A percentile compares a stretch with the other conserved stretches of the same genome.
phyloP scores from a whole-genome alignment of 1,140 invertebrate species.

The Agrypnia vestita region DNA sequence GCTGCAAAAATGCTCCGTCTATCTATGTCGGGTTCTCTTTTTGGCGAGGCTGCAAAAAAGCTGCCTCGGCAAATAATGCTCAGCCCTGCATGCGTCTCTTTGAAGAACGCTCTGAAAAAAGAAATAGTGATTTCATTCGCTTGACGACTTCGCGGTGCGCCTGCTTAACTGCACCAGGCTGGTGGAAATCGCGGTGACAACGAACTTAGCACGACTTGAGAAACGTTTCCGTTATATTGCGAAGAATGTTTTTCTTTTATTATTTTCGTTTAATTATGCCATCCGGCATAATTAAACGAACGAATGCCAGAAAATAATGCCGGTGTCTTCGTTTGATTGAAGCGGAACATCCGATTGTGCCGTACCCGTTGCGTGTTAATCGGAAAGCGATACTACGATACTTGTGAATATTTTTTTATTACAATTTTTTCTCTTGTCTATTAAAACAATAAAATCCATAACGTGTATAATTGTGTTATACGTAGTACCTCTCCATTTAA shows the following conservation, averaged over 20 bases:
- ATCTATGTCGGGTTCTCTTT: constrained; percentile 9
- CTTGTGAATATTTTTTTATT: no score
- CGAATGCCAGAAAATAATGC: no score
- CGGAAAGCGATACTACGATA: no score
- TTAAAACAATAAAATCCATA: no score
- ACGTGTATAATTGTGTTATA: no score
- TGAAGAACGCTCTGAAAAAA: constrained; percentile 11
- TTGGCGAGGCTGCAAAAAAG: constrained; percentile 30
- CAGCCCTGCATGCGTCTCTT: background rate
- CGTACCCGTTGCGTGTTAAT: background rate
- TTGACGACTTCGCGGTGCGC: constrained; percentile 4
- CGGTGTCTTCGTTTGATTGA: no score
- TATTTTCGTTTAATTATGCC: background rate
- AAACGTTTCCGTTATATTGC: constrained; percentile 33
- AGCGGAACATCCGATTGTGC: background rate
- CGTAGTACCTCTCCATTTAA: no score
- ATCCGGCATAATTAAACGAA: background rate
- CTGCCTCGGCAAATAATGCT: background rate
- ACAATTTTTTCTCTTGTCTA: no score
- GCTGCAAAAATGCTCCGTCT: constrained; percentile 23
- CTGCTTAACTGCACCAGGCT: constrained; percentile 5
- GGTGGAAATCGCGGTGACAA: constrained; percentile 9
- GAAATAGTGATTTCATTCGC: background rate
- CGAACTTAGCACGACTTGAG: constrained; percentile 15
- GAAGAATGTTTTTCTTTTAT: constrained; percentile 11